These are phyloP conservation scores for Crypturellus undulatus DNA, from an alignment of 2,113 vertebrate species.

Conservation along the genomic window DNA sequence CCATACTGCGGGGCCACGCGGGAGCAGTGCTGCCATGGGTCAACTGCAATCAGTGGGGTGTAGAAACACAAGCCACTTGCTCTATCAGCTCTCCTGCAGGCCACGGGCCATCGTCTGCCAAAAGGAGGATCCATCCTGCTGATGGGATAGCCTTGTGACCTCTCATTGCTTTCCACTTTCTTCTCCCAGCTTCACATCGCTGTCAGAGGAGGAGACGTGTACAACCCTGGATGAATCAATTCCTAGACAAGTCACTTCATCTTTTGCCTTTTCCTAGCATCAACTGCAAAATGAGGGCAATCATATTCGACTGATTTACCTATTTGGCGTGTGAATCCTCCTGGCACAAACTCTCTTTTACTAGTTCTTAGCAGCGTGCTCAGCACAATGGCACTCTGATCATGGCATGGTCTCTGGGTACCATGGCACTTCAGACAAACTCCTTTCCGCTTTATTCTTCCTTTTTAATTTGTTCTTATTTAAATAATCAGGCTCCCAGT, in stretches of 20 bases:
- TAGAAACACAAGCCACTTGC: background rate
- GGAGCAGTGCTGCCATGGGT: background rate
- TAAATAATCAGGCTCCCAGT: constrained; percentile 5
- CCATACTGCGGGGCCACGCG: background rate
- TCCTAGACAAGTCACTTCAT: background rate
- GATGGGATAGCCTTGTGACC: background rate
- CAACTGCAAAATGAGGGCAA: background rate
- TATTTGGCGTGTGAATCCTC: background rate
- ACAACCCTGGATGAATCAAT: background rate
- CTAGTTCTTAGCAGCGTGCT: background rate
- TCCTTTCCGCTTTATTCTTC: constrained; percentile 14
- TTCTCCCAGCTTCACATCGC: background rate
- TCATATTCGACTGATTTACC: background rate
- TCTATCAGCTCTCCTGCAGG: background rate
- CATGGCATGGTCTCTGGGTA: constrained; percentile 4
- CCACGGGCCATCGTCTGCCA: background rate
- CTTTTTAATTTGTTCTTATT: constrained; percentile 24
- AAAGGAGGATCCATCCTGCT: background rate
- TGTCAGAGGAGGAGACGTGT: background rate
- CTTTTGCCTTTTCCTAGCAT: background rate
- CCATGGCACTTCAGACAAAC: background rate
- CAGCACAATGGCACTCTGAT: background rate
- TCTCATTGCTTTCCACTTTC: background rate
- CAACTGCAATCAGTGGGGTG: rapidly evolving
- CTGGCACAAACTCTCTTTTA: background rate